These are phyloP conservation scores for Carapus acus DNA, from an alignment of 2,797 vertebrate species.

Conservation along the genomic window DNA sequence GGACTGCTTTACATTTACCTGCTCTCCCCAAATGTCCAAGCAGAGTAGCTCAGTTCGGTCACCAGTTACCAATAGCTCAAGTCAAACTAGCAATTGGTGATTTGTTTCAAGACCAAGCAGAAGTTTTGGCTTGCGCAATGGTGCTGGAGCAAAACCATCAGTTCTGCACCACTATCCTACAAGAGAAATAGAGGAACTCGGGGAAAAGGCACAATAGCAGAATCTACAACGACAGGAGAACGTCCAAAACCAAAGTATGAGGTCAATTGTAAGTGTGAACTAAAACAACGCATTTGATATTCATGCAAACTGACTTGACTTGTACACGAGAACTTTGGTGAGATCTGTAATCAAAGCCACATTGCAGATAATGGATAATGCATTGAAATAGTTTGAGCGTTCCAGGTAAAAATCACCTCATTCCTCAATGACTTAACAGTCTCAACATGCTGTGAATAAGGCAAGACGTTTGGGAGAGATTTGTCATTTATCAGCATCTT, in stretches of 20 bases:
- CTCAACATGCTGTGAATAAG: conserved; percentile 39
- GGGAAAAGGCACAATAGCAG: conserved; percentile 56
- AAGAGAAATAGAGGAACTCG: conserved; percentile 15
- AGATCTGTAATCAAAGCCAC: not conserved
- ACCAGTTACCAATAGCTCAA: not conserved
- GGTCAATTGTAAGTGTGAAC: conserved; percentile 2
- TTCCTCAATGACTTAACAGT: conserved; percentile 31
- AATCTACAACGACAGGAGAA: conserved; percentile 24
- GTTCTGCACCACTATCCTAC: too few species aligned
- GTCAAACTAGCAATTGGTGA: too few species aligned
- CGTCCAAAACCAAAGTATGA: conserved; percentile 20
- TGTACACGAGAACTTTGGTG: conserved; percentile 27
- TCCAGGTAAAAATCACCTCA: conserved; percentile 1
- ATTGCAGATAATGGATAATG: conserved; percentile 8
- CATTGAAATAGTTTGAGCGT: conserved; percentile 2
- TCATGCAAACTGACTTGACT: conserved; percentile 7
- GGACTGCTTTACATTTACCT: not conserved
- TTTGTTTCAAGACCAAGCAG: not conserved
- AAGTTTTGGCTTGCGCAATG: conserved; percentile 1
- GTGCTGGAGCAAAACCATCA: too few species aligned
- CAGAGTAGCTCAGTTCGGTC: not conserved
- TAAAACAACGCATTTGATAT: conserved; percentile 5
- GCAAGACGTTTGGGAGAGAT: conserved; percentile 27
- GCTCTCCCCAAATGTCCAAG: not conserved
- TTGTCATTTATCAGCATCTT: conserved; percentile 1